A percentile compares a stretch with the other conserved stretches of the same genome.
Evolutionary conservation across 1,140 invertebrate genomes (phyloP).

Genomic region (Eufriesea mexicana): DNA sequence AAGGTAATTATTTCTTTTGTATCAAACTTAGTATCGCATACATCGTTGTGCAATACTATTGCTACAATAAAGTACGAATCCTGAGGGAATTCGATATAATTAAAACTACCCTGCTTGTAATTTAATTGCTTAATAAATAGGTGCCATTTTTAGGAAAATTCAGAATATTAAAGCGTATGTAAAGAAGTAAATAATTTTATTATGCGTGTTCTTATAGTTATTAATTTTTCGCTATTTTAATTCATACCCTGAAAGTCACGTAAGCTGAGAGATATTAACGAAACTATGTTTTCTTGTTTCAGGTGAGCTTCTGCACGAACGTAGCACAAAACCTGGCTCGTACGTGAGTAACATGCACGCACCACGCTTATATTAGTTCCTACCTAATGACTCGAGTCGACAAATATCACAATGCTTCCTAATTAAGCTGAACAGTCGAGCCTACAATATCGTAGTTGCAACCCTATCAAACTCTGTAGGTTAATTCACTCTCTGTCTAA

Average conservation of each 20-base stretch:
- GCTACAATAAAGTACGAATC: too few species aligned
- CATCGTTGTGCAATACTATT: too few species aligned
- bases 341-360: slow-evolving; percentile 8
- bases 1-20: too few species aligned
- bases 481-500: background rate
- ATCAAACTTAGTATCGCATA: too few species aligned
- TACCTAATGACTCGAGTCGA: background rate
- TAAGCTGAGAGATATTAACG: slow-evolving; percentile 1
- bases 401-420: slow-evolving; percentile 6
- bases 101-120: too few species aligned
- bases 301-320: background rate
- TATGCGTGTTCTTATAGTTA: background rate
- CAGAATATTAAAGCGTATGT: too few species aligned
- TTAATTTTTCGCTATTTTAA: background rate
- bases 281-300: background rate
- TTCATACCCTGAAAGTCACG: background rate
- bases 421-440: background rate
- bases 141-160: too few species aligned
- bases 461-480: background rate
- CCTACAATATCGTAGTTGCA: background rate
- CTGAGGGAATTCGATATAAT: too few species aligned
- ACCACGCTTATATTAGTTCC: slow-evolving; percentile 16
- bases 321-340: background rate
- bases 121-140: too few species aligned
- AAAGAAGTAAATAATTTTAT: too few species aligned